These are phyloP conservation scores for Itoplectis maculator DNA, from an alignment of 2,888 invertebrate genomes.

Conservation along the genomic window DNA sequence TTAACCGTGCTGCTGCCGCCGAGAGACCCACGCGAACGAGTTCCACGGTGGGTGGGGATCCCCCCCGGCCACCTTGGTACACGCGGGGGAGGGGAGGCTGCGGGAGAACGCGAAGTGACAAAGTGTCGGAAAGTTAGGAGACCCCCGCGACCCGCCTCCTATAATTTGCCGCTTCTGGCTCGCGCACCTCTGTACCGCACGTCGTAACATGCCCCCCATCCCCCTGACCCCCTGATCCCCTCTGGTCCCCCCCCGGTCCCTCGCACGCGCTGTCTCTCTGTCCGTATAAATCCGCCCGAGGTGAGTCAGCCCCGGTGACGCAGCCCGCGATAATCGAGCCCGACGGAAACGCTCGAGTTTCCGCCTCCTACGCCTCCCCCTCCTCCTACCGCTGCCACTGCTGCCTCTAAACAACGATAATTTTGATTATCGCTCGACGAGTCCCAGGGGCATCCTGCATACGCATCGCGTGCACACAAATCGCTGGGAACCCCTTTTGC, in stretches of 20 bases:
- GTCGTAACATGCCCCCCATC: slow-evolving; percentile 52
- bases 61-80: neutral
- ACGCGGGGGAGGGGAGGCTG: too few relatives aligned
- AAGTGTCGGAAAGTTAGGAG: slow-evolving; percentile 68
- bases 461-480: slow-evolving; percentile 33
- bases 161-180: slow-evolving; percentile 65
- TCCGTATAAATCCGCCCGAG: slow-evolving; percentile 63
- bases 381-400: too few relatives aligned
- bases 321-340: slow-evolving; percentile 63
- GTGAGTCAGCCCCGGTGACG: slow-evolving; percentile 57
- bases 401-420: slow-evolving; percentile 63
- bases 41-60: too few relatives aligned
- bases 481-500: slow-evolving; percentile 35
- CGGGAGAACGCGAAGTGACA: slow-evolving; percentile 64
- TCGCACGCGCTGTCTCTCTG: slow-evolving; percentile 46
- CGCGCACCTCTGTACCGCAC: slow-evolving; percentile 26
- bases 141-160: slow-evolving; percentile 59
- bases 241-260: too few relatives aligned
- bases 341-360: slow-evolving; percentile 56
- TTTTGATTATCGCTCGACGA: slow-evolving; percentile 65
- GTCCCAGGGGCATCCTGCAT: slow-evolving; percentile 46
- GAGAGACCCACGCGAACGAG: too few relatives aligned
- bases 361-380: too few relatives aligned
- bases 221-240: too few relatives aligned
- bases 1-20: too few relatives aligned